Conservation (phyloP, 2,113 vertebrate species). For the Phaethornis superciliosus region DNA sequence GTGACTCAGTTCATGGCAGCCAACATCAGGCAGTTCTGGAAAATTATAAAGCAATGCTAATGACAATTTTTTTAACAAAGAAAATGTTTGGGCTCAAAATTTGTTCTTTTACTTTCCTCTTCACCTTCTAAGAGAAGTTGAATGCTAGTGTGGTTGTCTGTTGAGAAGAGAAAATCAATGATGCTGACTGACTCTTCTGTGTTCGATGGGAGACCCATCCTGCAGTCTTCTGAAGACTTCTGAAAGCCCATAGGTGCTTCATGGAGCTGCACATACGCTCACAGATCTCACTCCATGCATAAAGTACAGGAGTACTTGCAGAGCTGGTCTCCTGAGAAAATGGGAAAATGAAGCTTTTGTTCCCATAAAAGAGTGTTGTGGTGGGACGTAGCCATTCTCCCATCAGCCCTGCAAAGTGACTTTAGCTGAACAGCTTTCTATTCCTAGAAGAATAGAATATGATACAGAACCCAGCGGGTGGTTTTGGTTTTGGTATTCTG, state of each 20-base stretch:
- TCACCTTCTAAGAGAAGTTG: background rate
- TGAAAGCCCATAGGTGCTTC: background rate
- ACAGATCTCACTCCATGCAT: background rate
- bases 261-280: background rate
- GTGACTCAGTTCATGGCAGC: background rate
- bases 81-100: background rate
- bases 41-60: background rate
- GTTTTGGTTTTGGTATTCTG: background rate
- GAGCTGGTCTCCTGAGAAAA: background rate
- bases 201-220: background rate
- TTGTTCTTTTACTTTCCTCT: background rate
- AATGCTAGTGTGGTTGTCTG: background rate
- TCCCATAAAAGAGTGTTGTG: background rate
- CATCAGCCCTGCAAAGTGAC: background rate
- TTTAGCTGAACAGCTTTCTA: background rate
- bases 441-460: background rate
- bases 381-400: background rate
- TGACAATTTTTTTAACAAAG: background rate
- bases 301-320: background rate
- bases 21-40: slow-evolving; percentile 46
- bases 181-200: background rate
- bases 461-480: background rate
- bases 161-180: background rate
- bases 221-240: background rate
- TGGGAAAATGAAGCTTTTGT: background rate